Base-by-base conservation (phyloP, 1,140 invertebrate species). In the Brachionus angularis region DNA sequence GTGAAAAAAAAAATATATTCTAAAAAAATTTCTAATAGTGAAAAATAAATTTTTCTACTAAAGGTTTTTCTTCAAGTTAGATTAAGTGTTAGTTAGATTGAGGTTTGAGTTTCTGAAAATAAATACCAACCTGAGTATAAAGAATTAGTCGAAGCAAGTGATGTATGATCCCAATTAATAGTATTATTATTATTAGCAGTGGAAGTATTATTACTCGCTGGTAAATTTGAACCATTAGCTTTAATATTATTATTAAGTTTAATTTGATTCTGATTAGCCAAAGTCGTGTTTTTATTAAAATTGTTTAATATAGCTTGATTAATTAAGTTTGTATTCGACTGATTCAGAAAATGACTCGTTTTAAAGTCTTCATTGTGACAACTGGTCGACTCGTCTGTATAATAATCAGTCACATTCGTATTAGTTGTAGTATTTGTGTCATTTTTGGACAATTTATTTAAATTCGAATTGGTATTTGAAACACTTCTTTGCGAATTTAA, bases 361-460 rank as follows among this genome's bases (percentile, higher is more conserved):
- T 39, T 21, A 18, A 58, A 4, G 14, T 58, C 53, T 0, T 58
- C 53, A 27, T 58, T 58, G 34, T 58, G 53, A 33, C 53, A 50
- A 25, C 62, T 50, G 29, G 46, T 67, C 42, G 62, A 67, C 31
- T 67, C 62, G 62, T 67, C 62, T 23, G 62, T 67, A 18, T 58
- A 58, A 34, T 58, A 58, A 39, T 58, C 53, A 21, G 53, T 58
- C 8, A 58, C 53, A 58, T 58, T 58, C 23, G 53, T 58, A 23
- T 36, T 58, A 14, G 53, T 58, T 14, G 53, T 58, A 18, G 53
- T 58, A 12, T 58, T 39, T 21, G 7, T 21, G 8, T 58, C 18
- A 18, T 58, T 58, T 58, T 39, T 58, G 8, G 18, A 34, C 27
- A 39, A 34, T 18, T 23, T 23, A 39, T 21, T 47, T 27, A 42